Evolutionary conservation across 2,113 vertebrate genomes (phyloP), one percentile per base, ranked within the genome.

Genomic region (Periophthalmodon schlosseri): DNA sequence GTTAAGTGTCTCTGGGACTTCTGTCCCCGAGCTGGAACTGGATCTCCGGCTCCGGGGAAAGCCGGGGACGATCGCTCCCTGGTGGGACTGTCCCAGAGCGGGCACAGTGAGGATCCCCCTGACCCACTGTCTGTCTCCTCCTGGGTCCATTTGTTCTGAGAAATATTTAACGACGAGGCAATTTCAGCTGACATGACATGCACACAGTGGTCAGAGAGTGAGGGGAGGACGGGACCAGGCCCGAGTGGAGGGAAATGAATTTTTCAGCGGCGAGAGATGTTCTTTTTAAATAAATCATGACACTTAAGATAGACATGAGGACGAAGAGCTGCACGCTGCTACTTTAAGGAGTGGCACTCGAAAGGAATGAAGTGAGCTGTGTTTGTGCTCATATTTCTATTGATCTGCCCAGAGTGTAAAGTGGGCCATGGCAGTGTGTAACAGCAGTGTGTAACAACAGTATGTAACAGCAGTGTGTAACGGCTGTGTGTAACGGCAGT

Each of bases 231-330:
- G 93, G 87, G 81, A 82, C 57, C 82, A 92, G 84, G 93, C 85
- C 71, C 84, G 83, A 88, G 91, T 83, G 87, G 73, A 82, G 82
- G 82, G 70, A 86, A 89, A 96, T 96, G 84, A 93, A 96, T 96
- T 93, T 96, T 97, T 96, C 89, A 96, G 88, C 87, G 63, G 86
- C 83, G 88, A 89, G 94, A 95, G 93, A 96, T 95, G 93, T 95
- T 77, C 80, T 83, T 90, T 92, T 93, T 95, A 92, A 96, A 96
- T 97, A 96, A 96, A 96, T 95, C 91, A 95, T 93, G 92, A 86
- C 81, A 83, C 85, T 94, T 95, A 79, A 93, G 94, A 94, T 91
- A 93, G 92, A 92, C 92, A 93, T 91, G 89, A 85, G 89, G 86
- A 78, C 80, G 89, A 83, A 80, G 87, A 91, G 86, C 86, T 86